A percentile compares a stretch with the other conserved stretches of the same genome.
phyloP scores from a whole-genome alignment of 23 tunicate species.

The Oikopleura vanhoeffeni region DNA sequence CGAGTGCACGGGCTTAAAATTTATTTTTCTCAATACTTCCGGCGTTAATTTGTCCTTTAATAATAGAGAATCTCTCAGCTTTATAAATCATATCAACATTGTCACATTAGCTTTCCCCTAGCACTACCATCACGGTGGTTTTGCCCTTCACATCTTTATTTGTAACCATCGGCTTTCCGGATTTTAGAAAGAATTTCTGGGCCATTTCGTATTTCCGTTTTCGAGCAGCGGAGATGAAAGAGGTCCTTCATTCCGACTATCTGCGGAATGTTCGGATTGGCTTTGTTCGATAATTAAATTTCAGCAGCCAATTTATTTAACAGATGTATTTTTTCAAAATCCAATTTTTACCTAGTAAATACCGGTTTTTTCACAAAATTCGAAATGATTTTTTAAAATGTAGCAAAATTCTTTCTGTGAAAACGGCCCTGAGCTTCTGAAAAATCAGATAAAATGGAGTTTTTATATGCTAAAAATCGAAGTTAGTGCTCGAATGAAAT shows the following conservation, averaged over 20 bases:
- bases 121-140: slow-evolving; percentile 79
- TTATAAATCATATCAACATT: slow-evolving; percentile 94
- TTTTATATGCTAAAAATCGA: too few species aligned
- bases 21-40: neutral
- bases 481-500: too few species aligned
- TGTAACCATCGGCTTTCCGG: slow-evolving; percentile 15
- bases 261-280: slow-evolving; percentile 51
- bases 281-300: slow-evolving; percentile 24
- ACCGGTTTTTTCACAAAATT: too few species aligned
- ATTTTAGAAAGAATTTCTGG: slow-evolving; percentile 34
- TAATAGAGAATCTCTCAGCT: slow-evolving; percentile 44
- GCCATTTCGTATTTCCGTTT: slow-evolving; percentile 51
- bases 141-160: slow-evolving; percentile 30
- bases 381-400: too few species aligned
- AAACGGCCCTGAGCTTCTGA: too few species aligned
- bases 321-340: too few species aligned
- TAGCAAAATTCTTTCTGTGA: too few species aligned
- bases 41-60: neutral
- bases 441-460: too few species aligned
- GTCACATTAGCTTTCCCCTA: slow-evolving; percentile 55
- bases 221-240: slow-evolving; percentile 71
- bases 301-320: slow-evolving; percentile 15
- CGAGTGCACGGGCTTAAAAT: slow-evolving; percentile 2
- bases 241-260: slow-evolving; percentile 56
- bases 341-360: too few species aligned